Evolutionary conservation across 30 jellyfish, hydroid and myxozoan genomes (phyloP).

Genomic region (Morbakka virulenta): DNA sequence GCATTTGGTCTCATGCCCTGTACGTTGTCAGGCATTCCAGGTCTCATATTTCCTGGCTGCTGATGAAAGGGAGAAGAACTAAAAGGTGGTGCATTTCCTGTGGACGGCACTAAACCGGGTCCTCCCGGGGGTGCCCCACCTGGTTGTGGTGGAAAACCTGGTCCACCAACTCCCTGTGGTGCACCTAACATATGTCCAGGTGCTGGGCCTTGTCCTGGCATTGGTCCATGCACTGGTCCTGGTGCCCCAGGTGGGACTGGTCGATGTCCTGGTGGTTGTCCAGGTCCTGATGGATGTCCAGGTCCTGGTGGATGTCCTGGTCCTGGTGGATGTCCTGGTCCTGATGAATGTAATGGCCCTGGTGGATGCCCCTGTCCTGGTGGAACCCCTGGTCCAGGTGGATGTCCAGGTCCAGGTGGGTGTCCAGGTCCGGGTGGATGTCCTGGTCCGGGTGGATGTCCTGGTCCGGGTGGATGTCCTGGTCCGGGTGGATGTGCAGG

Average conservation of each 20-base stretch:
- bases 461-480: not conserved
- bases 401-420: not conserved
- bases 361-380: not conserved
- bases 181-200: not conserved
- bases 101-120: not conserved
- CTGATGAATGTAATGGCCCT: not conserved
- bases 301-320: not conserved
- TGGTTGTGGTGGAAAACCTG: not conserved
- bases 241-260: not conserved
- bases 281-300: not conserved
- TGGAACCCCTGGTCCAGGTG: not conserved
- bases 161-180: not conserved
- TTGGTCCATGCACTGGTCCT: not conserved
- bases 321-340: not conserved
- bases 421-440: not conserved
- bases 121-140: not conserved
- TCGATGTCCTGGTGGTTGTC: not conserved
- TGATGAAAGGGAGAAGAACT: not conserved
- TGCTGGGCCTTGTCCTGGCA: not conserved
- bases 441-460: not conserved
- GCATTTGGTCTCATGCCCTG: not conserved
- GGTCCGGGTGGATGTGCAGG: not conserved
- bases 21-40: not conserved
- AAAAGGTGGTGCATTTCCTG: not conserved
- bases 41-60: not conserved